Evolutionary conservation across 2,888 invertebrate species (phyloP).

Genomic region (Lasioglossum leucozonium): DNA sequence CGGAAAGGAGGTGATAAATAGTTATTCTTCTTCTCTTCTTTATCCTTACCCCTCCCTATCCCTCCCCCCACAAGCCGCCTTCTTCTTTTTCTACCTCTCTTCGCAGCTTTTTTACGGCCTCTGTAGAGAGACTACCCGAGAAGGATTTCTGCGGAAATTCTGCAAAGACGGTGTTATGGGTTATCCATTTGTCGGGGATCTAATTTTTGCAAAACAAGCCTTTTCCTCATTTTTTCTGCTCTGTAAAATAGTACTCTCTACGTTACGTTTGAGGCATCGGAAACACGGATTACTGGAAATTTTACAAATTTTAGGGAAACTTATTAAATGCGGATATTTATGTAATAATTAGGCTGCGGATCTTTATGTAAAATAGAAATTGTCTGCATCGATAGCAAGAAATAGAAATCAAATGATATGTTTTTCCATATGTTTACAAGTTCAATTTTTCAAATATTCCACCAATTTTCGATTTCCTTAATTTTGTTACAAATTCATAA

Average conservation of each 20-base stretch:
- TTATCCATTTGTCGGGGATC: neutral
- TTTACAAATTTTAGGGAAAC: no score
- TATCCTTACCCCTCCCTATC: neutral
- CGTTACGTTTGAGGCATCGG: neutral
- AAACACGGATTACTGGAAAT: neutral
- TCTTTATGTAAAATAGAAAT: no score
- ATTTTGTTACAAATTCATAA: no score
- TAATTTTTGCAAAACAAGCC: neutral
- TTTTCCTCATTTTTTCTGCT: neutral
- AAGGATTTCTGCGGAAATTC: neutral
- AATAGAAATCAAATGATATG: no score
- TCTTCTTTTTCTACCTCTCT: neutral
- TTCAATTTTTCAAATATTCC: no score
- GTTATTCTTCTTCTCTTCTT: conserved; percentile 25
- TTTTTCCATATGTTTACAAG: no score
- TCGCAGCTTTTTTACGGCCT: neutral
- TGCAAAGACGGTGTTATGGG: neutral
- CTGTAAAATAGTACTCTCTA: neutral
- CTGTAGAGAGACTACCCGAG: neutral
- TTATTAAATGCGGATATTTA: no score
- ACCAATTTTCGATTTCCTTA: no score
- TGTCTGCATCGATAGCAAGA: no score
- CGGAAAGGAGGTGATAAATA: conserved; percentile 51
- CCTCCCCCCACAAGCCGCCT: no score
- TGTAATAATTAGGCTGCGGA: no score